phyloP scores from a whole-genome alignment of 2,888 invertebrate species.

The Philereme vetulata region DNA sequence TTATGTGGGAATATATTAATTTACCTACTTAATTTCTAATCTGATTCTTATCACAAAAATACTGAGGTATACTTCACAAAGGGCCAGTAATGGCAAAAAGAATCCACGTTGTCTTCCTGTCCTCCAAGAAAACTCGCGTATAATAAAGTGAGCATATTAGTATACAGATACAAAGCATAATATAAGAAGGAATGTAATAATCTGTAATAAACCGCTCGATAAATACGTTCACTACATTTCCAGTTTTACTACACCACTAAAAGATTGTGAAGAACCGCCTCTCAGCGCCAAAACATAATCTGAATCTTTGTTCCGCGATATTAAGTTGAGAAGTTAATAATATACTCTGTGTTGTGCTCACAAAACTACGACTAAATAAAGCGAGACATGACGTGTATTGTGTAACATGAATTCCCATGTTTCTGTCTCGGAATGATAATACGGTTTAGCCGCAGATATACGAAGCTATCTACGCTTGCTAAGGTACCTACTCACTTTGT shows the following conservation, averaged over 20 bases:
- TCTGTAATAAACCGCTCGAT: slow-evolving; percentile 51
- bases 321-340: slow-evolving; percentile 61
- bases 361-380: slow-evolving; percentile 54
- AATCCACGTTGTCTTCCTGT: slow-evolving; percentile 1
- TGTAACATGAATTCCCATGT: slow-evolving; percentile 49
- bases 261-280: slow-evolving; percentile 50
- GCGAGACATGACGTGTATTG: slow-evolving; percentile 48
- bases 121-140: slow-evolving; percentile 10
- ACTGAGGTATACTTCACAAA: not conserved
- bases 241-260: slow-evolving; percentile 54
- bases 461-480: slow-evolving; percentile 24
- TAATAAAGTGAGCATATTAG: slow-evolving; percentile 43
- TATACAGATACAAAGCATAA: slow-evolving; percentile 57
- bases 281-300: slow-evolving; percentile 51
- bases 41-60: not conserved
- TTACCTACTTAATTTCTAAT: slow-evolving; percentile 5
- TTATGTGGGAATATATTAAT: slow-evolving; percentile 32
- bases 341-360: slow-evolving; percentile 56
- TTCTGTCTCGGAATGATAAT: slow-evolving; percentile 48
- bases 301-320: slow-evolving; percentile 56
- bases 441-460: slow-evolving; percentile 37
- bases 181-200: slow-evolving; percentile 52
- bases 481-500: slow-evolving; percentile 17
- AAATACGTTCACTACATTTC: slow-evolving; percentile 50
- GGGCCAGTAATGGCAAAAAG: not conserved